Evolutionary conservation across 2,113 vertebrate species (phyloP), one percentile per base, ranked within the genome.

Genomic region (Parus major): DNA sequence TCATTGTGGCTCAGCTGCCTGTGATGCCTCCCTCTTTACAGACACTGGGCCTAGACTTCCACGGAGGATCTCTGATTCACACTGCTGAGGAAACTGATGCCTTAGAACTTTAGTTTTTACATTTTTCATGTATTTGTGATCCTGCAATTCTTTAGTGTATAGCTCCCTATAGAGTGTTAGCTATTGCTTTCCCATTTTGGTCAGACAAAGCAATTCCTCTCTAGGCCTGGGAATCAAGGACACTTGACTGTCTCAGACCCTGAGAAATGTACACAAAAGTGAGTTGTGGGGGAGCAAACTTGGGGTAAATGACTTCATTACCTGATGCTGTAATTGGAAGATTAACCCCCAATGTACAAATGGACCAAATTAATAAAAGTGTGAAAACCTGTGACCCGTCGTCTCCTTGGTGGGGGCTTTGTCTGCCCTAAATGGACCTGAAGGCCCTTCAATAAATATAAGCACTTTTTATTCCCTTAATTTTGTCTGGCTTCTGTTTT

Each of bases 361-460:
- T 27, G 14, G 5, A 41, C 36, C 10, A 63, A 52, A 41, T 18
- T 27, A 41, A 41, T 3, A n/a, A 8, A 63, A 41, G 13, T 42
- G n/a, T 27, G 18, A 63, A 27, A 41, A 39, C 5, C 20, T 0
- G 1, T 8, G n/a, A 59, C 7, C 11, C 0, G 1, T 39, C 1
- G 1, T 33, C 29, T 39, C 39, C 39, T 39, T 39, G 39, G 39
- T 39, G 27, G 3, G 0, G 5, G 2, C 5, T 18, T 42, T 22
- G 5, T 52, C 59, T 28, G 9, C 24, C 29, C 15, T 17, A 52
- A 52, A 28, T 17, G 10, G 17, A 63, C 14, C 23, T 41, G 35
- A 50, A 7, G 35, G 28, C 3, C 28, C 21, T 20, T 50, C 23
- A 64, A 28, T 28, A 78, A 42, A 52, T n/a, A 17, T 3, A n/a